phyloP scores from a whole-genome alignment of 2,888 invertebrate species.

The Acanthosoma haemorrhoidale region DNA sequence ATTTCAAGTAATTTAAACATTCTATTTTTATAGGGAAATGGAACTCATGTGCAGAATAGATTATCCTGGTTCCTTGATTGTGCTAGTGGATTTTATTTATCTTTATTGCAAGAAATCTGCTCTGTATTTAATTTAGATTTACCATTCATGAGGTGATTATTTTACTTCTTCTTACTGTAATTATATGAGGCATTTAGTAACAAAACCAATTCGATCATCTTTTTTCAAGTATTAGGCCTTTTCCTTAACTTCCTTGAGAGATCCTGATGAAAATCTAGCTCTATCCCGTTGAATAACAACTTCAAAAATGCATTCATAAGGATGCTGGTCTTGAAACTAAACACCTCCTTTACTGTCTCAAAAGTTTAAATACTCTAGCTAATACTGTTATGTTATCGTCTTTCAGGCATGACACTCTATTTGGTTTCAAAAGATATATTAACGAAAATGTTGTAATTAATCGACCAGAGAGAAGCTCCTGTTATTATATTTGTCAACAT shows the following conservation, averaged over 20 bases:
- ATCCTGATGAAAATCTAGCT: too few species aligned
- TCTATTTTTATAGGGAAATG: conserved; percentile 30
- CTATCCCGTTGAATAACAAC: too few species aligned
- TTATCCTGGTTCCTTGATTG: conserved; percentile 75
- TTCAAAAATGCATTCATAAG: too few species aligned
- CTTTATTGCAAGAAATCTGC: conserved; percentile 74
- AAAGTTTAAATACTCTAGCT: not conserved
- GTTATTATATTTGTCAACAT: conserved; percentile 80
- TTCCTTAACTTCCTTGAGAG: too few species aligned
- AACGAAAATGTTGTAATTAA: conserved; percentile 33
- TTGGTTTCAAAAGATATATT: conserved; percentile 32
- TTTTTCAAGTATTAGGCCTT: too few species aligned
- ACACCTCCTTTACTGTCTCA: too few species aligned
- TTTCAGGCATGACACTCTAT: conserved; percentile 33
- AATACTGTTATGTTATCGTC: too few species aligned
- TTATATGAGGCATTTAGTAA: too few species aligned
- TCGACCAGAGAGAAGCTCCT: conserved; percentile 61
- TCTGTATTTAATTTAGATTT: conserved; percentile 73
- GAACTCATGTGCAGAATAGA: conserved; percentile 56
- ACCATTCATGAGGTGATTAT: conserved; percentile 58
- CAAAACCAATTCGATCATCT: too few species aligned
- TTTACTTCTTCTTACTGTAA: too few species aligned
- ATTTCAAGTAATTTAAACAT: not conserved
- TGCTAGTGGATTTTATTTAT: conserved; percentile 78
- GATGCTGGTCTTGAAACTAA: too few species aligned